A percentile compares a stretch with the other conserved stretches of the same genome.
Conservation (phyloP, 2,113 vertebrate genomes). For the Cygnus atratus region DNA sequence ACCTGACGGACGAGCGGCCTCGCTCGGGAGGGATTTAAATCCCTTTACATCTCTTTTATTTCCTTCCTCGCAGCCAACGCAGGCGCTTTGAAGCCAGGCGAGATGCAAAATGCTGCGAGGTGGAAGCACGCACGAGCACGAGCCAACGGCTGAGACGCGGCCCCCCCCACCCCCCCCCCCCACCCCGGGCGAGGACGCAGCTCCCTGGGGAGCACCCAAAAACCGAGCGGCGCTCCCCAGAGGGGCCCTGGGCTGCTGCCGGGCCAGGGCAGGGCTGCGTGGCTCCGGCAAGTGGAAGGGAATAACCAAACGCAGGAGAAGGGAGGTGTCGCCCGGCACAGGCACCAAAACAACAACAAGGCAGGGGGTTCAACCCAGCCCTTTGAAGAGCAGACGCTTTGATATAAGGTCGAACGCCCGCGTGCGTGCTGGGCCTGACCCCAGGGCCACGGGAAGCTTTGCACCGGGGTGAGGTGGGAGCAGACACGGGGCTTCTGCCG, state of each 20-base stretch:
- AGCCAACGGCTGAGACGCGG: background rate
- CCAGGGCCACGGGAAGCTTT: rapidly evolving
- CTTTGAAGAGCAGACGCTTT: constrained; percentile 2
- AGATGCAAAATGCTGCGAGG: background rate
- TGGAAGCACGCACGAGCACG: rapidly evolving
- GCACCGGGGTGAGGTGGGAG: background rate
- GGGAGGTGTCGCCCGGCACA: background rate
- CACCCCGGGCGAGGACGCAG: background rate
- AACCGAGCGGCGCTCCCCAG: background rate
- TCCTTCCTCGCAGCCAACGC: background rate
- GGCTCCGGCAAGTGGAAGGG: background rate
- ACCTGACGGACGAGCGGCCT: background rate
- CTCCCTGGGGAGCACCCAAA: rapidly evolving
- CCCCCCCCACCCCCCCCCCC: background rate
- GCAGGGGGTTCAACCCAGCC: background rate
- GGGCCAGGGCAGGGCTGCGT: background rate
- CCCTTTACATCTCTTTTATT: background rate
- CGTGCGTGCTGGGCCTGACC: background rate
- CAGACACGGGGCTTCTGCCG: rapidly evolving
- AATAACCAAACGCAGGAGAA: background rate
- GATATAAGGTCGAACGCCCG: background rate
- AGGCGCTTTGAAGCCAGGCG: background rate
- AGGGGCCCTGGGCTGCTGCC: background rate
- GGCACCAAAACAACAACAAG: background rate
- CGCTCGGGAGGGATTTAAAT: background rate